Evolutionary conservation across 2,797 vertebrate genomes (phyloP).

Genomic region (Simalia tracyae): DNA sequence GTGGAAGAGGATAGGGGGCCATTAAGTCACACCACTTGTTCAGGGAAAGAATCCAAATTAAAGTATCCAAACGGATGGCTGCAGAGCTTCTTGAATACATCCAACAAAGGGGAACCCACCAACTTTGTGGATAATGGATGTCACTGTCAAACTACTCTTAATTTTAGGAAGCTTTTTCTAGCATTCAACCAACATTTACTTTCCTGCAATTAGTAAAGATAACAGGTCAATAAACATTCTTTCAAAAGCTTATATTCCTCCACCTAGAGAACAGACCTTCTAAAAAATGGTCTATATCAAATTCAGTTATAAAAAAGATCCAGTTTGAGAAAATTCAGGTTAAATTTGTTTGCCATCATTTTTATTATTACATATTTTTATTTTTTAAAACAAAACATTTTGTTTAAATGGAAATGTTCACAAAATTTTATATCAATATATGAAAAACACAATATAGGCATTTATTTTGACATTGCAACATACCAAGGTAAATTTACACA

Average conservation of each 20-base stretch:
- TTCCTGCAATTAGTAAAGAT: neutral
- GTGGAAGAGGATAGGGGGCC: too few relatives aligned
- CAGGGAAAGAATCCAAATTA: too few relatives aligned
- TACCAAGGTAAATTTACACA: neutral
- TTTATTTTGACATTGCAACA: neutral
- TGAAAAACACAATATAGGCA: neutral
- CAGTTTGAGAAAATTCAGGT: neutral
- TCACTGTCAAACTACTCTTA: neutral
- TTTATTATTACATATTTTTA: neutral
- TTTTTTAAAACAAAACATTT: neutral
- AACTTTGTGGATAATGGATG: neutral
- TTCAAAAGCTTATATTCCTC: neutral
- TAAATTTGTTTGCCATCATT: constrained; percentile 3
- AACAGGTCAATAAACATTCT: neutral
- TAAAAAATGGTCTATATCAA: neutral
- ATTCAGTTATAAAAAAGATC: neutral
- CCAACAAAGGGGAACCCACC: neutral
- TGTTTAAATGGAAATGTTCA: neutral
- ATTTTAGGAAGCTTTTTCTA: neutral
- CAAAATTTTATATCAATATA: constrained; percentile 4
- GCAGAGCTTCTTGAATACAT: neutral
- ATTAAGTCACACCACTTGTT: too few relatives aligned
- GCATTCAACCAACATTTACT: neutral
- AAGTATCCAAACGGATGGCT: too few relatives aligned
- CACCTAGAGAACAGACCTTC: neutral